Evolutionary conservation across 1,140 invertebrate species (phyloP).

Genomic region (Metaphire vulgaris): DNA sequence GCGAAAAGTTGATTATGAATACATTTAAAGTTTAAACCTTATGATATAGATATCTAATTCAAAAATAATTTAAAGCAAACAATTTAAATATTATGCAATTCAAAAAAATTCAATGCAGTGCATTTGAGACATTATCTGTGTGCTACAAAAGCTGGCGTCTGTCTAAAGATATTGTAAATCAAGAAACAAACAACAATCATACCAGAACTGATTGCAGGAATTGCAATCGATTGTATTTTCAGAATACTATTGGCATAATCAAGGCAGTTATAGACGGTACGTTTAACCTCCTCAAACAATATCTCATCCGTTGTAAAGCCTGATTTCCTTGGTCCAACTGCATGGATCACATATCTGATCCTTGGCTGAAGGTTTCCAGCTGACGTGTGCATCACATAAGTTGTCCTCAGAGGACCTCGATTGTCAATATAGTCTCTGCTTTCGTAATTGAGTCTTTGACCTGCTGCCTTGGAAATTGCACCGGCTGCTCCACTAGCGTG

Average conservation of each 20-base stretch:
- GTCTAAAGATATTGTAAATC: neutral
- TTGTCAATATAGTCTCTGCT: slow-evolving; percentile 20
- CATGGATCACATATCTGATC: slow-evolving; percentile 24
- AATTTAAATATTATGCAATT: neutral
- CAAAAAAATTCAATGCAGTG: neutral
- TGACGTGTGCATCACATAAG: slow-evolving; percentile 4
- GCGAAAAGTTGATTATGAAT: no score
- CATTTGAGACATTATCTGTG: no score
- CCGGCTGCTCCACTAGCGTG: slow-evolving; percentile 15
- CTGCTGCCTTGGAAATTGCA: slow-evolving; percentile 26
- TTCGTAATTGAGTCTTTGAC: no score
- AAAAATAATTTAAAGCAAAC: neutral
- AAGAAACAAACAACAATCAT: slow-evolving; percentile 5
- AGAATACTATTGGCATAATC: slow-evolving; percentile 35
- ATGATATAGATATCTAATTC: neutral
- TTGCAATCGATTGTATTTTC: slow-evolving; percentile 32
- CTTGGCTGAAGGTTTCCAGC: slow-evolving; percentile 21
- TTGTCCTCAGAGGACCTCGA: neutral
- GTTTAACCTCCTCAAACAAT: neutral
- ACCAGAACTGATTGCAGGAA: slow-evolving; percentile 42
- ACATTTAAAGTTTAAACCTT: neutral
- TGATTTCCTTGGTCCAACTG: slow-evolving; percentile 19
- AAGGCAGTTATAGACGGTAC: slow-evolving; percentile 36
- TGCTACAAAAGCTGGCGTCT: neutral
- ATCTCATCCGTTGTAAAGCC: neutral